A percentile compares a stretch with the other conserved stretches of the same genome.
These are phyloP conservation scores for Brienomyrus longianalis DNA, from an alignment of 2,113 vertebrate genomes.

Conservation along the genomic window DNA sequence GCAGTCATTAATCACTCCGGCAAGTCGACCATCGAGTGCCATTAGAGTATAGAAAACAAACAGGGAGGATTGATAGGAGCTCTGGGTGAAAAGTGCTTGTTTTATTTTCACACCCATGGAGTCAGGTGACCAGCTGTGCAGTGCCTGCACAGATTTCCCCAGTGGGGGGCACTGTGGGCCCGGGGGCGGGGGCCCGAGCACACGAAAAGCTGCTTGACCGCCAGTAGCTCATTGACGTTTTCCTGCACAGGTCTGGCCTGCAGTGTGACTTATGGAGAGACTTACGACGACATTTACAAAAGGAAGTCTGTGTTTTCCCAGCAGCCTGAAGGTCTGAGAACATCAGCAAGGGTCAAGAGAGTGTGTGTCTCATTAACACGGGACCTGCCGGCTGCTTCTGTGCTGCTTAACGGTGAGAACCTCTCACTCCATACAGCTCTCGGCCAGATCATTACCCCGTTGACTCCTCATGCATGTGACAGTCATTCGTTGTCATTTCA, in stretches of 20 bases:
- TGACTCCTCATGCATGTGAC: not conserved
- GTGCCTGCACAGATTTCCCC: not conserved
- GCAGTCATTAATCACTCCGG: conserved; percentile 1
- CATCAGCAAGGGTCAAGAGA: not conserved
- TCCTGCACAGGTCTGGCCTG: not conserved
- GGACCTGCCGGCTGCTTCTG: not conserved
- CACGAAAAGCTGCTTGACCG: not conserved
- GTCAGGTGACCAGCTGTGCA: not conserved
- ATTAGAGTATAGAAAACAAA: conserved; percentile 20
- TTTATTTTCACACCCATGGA: not conserved
- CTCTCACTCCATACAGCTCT: not conserved
- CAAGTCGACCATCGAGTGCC: not conserved
- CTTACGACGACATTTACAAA: not conserved
- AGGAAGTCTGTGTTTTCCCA: not conserved
- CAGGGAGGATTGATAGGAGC: conserved; percentile 1
- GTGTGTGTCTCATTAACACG: not conserved
- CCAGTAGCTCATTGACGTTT: not conserved
- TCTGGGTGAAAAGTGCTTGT: not conserved
- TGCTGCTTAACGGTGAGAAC: not conserved
- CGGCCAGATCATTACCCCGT: not conserved
- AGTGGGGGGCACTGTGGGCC: not conserved
- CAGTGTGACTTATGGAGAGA: not conserved
- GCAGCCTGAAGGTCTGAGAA: not conserved
- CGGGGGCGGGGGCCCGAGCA: not conserved
- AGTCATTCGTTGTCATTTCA: not conserved